Evolutionary conservation across 2,888 invertebrate genomes (phyloP).

Genomic region (Rhodophaea formosa): DNA sequence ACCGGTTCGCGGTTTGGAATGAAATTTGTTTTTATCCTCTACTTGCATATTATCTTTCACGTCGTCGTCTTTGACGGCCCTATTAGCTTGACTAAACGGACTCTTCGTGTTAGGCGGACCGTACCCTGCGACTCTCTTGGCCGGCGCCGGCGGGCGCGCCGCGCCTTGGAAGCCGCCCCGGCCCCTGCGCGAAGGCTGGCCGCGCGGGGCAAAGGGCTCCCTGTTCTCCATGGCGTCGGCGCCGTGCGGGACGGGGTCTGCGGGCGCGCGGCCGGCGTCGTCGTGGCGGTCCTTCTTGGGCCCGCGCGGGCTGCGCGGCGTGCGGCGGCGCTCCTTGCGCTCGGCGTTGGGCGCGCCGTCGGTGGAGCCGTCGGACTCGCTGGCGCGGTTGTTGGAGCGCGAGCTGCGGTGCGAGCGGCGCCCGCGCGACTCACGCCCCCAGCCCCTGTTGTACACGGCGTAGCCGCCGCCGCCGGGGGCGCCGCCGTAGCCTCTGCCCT

Average conservation of each 20-base stretch:
- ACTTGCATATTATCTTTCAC: constrained; percentile 54
- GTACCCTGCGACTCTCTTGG: constrained; percentile 86
- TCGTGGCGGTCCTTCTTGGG: constrained; percentile 83
- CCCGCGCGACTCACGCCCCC: constrained; percentile 75
- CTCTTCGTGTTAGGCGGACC: constrained; percentile 91
- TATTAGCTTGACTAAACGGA: constrained; percentile 83
- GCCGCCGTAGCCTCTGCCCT: constrained; percentile 74
- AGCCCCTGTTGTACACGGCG: constrained; percentile 73
- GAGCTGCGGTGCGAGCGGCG: constrained; percentile 74
- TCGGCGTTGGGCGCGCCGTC: constrained; percentile 83
- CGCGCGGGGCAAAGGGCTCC: constrained; percentile 91
- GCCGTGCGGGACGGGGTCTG: constrained; percentile 43
- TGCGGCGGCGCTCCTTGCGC: constrained; percentile 80
- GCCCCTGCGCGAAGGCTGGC: constrained; percentile 93
- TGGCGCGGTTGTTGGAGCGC: constrained; percentile 74
- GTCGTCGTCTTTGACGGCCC: constrained; percentile 65
- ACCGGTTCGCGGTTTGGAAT: constrained; percentile 84
- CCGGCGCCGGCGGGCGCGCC: constrained; percentile 70
- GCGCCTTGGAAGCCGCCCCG: constrained; percentile 82
- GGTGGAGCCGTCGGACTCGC: constrained; percentile 88
- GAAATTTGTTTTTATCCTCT: constrained; percentile 85
- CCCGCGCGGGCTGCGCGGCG: constrained; percentile 76
- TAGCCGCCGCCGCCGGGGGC: constrained; percentile 59
- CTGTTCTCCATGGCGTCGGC: constrained; percentile 70
- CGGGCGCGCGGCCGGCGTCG: constrained; percentile 53